phyloP scores from a whole-genome alignment of 2,888 invertebrate species.

The Eupithecia centaureata region DNA sequence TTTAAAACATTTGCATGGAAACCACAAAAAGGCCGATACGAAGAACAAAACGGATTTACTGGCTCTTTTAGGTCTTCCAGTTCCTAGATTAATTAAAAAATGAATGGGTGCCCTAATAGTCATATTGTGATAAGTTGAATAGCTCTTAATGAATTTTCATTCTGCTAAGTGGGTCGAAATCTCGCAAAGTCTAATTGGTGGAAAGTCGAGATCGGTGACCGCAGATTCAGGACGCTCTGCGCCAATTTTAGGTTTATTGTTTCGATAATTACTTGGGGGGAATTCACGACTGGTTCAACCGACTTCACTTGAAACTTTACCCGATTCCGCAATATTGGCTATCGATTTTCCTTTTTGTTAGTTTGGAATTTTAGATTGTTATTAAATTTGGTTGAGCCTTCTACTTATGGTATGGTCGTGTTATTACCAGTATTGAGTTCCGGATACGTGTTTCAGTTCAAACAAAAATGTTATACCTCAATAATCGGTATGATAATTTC shows the following conservation, averaged over 20 bases:
- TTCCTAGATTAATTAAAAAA: slow-evolving; percentile 73
- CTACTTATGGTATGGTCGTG: neutral
- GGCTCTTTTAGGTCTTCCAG: slow-evolving; percentile 27
- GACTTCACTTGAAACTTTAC: slow-evolving; percentile 63
- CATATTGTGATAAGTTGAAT: slow-evolving; percentile 80
- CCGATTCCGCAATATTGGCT: slow-evolving; percentile 37
- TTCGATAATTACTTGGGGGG: slow-evolving; percentile 78
- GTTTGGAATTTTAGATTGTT: slow-evolving; percentile 27
- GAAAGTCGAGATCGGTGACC: slow-evolving; percentile 74
- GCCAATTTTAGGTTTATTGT: slow-evolving; percentile 81
- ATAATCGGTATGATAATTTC: neutral
- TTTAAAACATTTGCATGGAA: neutral
- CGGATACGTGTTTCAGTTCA: neutral
- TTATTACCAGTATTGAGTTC: neutral
- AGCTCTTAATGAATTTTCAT: slow-evolving; percentile 79
- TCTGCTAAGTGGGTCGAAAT: slow-evolving; percentile 69
- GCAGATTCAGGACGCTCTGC: slow-evolving; percentile 64
- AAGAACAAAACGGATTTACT: neutral
- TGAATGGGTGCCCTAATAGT: slow-evolving; percentile 70
- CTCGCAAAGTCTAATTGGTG: slow-evolving; percentile 70
- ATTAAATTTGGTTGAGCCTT: slow-evolving; percentile 13
- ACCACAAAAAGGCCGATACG: neutral
- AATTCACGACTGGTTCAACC: slow-evolving; percentile 59
- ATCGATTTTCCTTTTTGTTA: slow-evolving; percentile 32
- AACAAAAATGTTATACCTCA: too few relatives aligned